Conservation (phyloP, 2,113 vertebrate genomes). For the Pachyramphus minor region DNA sequence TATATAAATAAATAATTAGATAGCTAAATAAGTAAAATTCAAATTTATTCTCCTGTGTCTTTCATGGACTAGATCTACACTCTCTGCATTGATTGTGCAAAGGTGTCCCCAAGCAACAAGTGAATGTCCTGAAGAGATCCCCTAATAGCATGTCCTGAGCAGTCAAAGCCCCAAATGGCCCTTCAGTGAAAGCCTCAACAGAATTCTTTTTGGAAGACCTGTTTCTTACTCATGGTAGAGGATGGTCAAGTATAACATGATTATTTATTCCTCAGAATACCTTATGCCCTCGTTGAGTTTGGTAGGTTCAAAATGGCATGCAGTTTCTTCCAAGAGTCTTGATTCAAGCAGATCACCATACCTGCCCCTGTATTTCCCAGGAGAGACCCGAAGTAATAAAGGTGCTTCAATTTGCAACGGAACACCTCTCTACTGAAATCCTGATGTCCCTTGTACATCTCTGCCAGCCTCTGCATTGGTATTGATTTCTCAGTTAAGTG, state of each 20-base stretch:
- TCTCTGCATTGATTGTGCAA: neutral
- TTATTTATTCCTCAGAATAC: neutral
- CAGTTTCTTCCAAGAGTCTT: neutral
- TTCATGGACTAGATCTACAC: neutral
- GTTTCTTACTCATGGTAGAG: neutral
- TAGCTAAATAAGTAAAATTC: neutral
- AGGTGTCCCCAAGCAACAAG: neutral
- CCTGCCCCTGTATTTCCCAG: neutral
- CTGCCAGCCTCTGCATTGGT: neutral
- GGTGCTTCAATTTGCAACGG: neutral
- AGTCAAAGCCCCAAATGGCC: neutral
- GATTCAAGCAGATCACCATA: neutral
- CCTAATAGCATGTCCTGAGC: neutral
- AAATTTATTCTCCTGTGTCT: neutral
- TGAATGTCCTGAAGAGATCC: neutral
- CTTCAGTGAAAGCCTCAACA: neutral
- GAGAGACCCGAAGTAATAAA: neutral
- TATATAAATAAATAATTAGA: neutral
- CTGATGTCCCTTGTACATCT: neutral
- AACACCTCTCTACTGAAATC: neutral
- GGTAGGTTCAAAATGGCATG: neutral
- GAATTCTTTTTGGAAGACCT: neutral
- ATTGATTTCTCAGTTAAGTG: neutral
- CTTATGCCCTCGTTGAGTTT: fast-evolving
- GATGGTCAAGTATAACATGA: neutral